Conservation (phyloP, 2,888 invertebrate genomes). For the Microctonus aethiopoides region DNA sequence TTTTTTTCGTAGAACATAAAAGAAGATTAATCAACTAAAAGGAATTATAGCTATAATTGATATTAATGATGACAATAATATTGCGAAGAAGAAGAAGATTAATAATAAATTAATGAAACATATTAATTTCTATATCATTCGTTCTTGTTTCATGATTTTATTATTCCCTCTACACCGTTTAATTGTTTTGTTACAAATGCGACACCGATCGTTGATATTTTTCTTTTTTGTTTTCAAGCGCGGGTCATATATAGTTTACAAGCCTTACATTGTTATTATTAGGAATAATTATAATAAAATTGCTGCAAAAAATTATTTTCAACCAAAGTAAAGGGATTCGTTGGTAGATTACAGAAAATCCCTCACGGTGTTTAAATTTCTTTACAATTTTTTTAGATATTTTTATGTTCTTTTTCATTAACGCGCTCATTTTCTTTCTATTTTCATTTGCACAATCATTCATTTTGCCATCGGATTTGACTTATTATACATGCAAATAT, state of each 20-base stretch:
- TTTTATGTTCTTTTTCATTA: background rate
- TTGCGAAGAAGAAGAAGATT: no score
- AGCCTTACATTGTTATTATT: constrained; percentile 49
- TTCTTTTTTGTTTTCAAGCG: constrained; percentile 8
- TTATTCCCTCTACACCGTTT: background rate
- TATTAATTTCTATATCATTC: background rate
- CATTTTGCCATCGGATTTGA: background rate
- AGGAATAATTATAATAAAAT: constrained; percentile 47
- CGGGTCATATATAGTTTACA: constrained; percentile 47
- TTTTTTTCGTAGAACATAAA: background rate
- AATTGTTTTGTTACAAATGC: constrained; percentile 49
- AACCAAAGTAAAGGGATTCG: background rate
- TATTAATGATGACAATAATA: background rate
- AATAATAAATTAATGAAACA: background rate
- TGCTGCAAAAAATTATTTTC: background rate
- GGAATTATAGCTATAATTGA: background rate
- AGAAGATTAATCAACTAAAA: background rate
- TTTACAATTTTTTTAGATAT: background rate
- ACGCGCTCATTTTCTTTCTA: background rate
- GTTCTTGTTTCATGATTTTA: background rate
- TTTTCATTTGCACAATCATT: background rate
- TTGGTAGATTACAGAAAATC: background rate
- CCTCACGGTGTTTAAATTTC: background rate
- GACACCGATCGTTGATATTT: constrained; percentile 33
- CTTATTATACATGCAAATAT: background rate